Evolutionary conservation across 2,888 invertebrate genomes (phyloP).

Genomic region (Coleophora deauratella): DNA sequence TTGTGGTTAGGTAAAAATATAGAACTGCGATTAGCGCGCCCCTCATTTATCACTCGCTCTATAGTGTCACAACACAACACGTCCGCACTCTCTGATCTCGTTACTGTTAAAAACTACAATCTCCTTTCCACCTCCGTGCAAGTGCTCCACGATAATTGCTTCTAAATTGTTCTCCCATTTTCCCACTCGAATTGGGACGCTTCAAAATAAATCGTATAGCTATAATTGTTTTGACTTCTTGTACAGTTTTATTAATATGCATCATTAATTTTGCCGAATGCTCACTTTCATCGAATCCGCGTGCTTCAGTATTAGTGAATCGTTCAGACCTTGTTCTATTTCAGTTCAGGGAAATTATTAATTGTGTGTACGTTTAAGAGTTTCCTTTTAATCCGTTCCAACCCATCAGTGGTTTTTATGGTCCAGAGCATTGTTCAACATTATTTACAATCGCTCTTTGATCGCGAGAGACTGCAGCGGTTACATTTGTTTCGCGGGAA

Average conservation of each 20-base stretch:
- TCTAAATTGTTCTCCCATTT: conserved; percentile 19
- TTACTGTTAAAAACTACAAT: conserved; percentile 35
- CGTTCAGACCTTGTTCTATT: too few relatives aligned
- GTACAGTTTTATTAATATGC: neutral
- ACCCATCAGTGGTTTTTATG: conserved; percentile 31
- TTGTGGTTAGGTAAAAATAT: conserved; percentile 51
- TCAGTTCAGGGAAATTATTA: too few relatives aligned
- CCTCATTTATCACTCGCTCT: conserved; percentile 58
- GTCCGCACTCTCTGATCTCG: conserved; percentile 55
- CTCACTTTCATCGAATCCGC: too few relatives aligned
- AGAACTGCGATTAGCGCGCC: conserved; percentile 46
- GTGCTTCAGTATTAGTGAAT: too few relatives aligned
- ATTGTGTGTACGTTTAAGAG: conserved; percentile 10
- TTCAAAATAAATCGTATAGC: neutral
- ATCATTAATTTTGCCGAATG: neutral
- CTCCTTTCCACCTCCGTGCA: conserved; percentile 26
- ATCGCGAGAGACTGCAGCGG: conserved; percentile 49
- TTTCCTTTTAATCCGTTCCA: conserved; percentile 39
- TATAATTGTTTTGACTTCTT: neutral
- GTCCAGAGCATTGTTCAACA: conserved; percentile 29
- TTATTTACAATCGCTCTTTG: conserved; percentile 52
- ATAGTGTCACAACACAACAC: conserved; percentile 63
- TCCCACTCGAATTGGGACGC: neutral
- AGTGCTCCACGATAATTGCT: conserved; percentile 38
- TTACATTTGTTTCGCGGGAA: conserved; percentile 61